Percentiles rank a stretch among this genome's conserved stretches.
These are phyloP conservation scores for Troides aeacus DNA, from an alignment of 2,888 invertebrate genomes.

Conservation along the genomic window DNA sequence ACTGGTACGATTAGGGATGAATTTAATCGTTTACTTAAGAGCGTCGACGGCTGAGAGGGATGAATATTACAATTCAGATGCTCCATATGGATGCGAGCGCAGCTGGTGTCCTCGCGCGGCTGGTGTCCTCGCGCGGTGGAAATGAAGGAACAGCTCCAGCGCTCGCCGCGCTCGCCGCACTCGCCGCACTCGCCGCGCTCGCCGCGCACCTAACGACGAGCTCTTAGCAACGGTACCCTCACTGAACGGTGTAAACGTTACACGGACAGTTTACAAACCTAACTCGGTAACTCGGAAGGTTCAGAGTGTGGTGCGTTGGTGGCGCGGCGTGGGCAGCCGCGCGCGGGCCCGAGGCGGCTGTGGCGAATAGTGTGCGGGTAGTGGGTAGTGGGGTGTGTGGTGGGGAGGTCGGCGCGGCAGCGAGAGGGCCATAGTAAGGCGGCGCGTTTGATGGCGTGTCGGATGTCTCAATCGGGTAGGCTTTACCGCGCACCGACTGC, in stretches of 20 bases:
- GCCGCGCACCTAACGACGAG: slow-evolving; percentile 59
- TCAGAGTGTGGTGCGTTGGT: neutral
- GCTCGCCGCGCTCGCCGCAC: slow-evolving; percentile 68
- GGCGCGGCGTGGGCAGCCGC: too few relatives aligned
- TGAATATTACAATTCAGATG: too few relatives aligned
- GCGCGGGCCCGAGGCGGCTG: too few relatives aligned
- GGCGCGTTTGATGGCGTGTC: slow-evolving; percentile 73
- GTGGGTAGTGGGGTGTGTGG: too few relatives aligned
- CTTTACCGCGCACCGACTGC: slow-evolving; percentile 61
- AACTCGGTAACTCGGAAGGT: slow-evolving; percentile 31
- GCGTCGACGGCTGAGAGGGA: too few relatives aligned
- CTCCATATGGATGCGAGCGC: too few relatives aligned
- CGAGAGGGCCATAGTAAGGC: slow-evolving; percentile 68
- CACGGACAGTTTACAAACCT: slow-evolving; percentile 58
- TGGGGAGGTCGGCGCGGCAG: slow-evolving; percentile 27
- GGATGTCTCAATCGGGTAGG: slow-evolving; percentile 74
- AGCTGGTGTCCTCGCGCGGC: slow-evolving; percentile 47
- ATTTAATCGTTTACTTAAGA: too few relatives aligned
- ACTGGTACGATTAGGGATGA: too few relatives aligned
- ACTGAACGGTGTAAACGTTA: slow-evolving; percentile 70
- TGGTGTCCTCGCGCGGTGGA: slow-evolving; percentile 50
- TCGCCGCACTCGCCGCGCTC: slow-evolving; percentile 63
- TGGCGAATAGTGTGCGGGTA: too few relatives aligned
- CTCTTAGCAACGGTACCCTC: slow-evolving; percentile 53
- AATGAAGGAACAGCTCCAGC: slow-evolving; percentile 50